A percentile compares a stretch with the other conserved stretches of the same genome.
Conservation (phyloP, 2,797 vertebrate genomes). For the Sebastes taczanowskii region DNA sequence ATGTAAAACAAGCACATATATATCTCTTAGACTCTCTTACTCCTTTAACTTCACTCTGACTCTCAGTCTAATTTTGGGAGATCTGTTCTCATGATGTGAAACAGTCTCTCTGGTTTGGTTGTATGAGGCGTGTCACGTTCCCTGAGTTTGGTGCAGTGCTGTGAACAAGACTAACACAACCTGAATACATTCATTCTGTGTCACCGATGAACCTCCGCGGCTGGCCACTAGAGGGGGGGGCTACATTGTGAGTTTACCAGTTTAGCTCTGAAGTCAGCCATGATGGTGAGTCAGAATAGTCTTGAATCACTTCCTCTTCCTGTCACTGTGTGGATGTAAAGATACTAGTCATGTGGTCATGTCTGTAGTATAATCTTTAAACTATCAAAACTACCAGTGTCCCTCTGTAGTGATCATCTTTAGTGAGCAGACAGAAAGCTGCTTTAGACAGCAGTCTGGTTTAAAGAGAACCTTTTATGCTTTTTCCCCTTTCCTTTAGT, state of each 20-base stretch:
- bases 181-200: slow-evolving; percentile 12
- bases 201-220: slow-evolving; percentile 4
- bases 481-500: no score
- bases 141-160: slow-evolving; percentile 58
- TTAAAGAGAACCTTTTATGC: neutral
- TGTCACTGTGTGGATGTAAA: neutral
- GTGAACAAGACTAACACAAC: slow-evolving; percentile 14
- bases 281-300: neutral
- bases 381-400: neutral
- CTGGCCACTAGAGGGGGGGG: slow-evolving; percentile 5
- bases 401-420: neutral
- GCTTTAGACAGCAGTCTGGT: neutral
- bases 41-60: neutral
- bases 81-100: neutral
- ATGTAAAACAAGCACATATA: neutral
- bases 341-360: neutral
- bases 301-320: neutral
- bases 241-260: slow-evolving; percentile 17
- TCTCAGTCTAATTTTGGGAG: neutral
- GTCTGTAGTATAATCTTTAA: neutral
- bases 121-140: slow-evolving; percentile 35
- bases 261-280: neutral
- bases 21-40: neutral
- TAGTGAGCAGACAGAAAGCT: neutral
- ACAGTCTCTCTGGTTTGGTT: slow-evolving; percentile 13